Percentiles rank a stretch among this genome's conserved stretches.
Evolutionary conservation across 1,140 invertebrate genomes (phyloP).

Genomic region (Yoshiicerus persimilis): DNA sequence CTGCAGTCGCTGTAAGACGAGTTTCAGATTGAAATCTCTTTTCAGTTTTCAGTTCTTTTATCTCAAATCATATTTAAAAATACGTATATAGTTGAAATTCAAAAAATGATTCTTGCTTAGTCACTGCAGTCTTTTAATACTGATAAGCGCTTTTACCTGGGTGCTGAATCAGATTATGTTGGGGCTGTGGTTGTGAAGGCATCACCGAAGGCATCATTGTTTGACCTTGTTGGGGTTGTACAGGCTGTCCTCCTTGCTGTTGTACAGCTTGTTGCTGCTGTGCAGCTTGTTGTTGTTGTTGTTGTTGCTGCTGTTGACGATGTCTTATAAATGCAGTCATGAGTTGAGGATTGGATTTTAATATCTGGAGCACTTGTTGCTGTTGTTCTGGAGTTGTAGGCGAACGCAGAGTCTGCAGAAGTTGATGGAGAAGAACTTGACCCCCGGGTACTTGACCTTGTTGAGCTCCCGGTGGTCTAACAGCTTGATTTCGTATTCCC

Average conservation of each 20-base stretch:
- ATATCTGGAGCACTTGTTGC: constrained; percentile 85
- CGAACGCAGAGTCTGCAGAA: constrained; percentile 84
- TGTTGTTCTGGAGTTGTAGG: constrained; percentile 90
- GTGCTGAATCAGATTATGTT: constrained; percentile 62
- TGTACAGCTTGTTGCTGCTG: constrained; percentile 57
- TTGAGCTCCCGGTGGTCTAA: constrained; percentile 37
- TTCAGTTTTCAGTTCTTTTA: no score
- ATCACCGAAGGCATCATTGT: constrained; percentile 39
- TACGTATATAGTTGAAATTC: no score
- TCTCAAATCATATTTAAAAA: no score
- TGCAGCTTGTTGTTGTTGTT: constrained; percentile 51
- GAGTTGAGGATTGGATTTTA: constrained; percentile 90
- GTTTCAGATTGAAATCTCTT: no score
- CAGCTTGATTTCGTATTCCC: constrained; percentile 33
- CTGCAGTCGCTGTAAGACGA: no score
- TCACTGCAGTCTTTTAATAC: constrained; percentile 53
- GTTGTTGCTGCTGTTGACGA: constrained; percentile 63
- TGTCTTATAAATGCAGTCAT: constrained; percentile 97
- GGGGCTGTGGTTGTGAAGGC: constrained; percentile 44
- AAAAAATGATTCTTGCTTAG: constrained; percentile 45
- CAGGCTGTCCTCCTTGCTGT: constrained; percentile 49
- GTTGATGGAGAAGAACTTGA: constrained; percentile 76
- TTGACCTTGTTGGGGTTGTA: constrained; percentile 41
- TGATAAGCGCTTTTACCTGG: constrained; percentile 52
- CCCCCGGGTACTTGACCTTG: constrained; percentile 54